These are phyloP conservation scores for Nothobranchius furzeri DNA, from an alignment of 2,113 vertebrate species.

Conservation along the genomic window DNA sequence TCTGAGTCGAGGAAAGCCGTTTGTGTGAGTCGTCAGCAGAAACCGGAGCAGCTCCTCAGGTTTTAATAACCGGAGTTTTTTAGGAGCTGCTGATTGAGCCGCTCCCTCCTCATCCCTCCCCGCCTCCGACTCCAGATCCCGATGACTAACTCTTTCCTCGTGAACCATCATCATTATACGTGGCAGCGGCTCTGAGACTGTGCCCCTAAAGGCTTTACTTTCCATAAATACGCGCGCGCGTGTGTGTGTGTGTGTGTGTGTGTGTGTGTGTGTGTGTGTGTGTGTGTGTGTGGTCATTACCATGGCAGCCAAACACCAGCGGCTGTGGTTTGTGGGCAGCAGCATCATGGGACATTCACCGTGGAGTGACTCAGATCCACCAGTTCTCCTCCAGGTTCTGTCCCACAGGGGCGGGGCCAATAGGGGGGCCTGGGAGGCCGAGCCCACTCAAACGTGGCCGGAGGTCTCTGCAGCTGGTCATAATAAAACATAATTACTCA, in stretches of 20 bases:
- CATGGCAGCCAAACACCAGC: constrained; percentile 54
- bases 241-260: constrained; percentile 34
- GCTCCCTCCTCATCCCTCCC: constrained; percentile 55
- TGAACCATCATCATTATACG: constrained; percentile 54
- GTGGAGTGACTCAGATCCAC: constrained; percentile 57
- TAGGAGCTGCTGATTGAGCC: constrained; percentile 14
- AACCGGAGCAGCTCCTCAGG: constrained; percentile 12
- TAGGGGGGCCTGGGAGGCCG: not conserved
- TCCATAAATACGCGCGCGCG: constrained; percentile 66
- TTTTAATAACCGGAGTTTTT: constrained; percentile 9
- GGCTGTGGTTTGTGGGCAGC: constrained; percentile 61
- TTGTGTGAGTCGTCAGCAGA: not conserved
- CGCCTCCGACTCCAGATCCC: constrained; percentile 32
- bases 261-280: no score
- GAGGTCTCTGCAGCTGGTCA: no score
- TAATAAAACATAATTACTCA: no score
- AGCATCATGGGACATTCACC: constrained; percentile 26
- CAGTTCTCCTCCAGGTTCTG: constrained; percentile 28
- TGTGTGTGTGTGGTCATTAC: constrained; percentile 61
- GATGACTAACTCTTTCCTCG: constrained; percentile 75
- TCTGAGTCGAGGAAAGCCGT: no score
- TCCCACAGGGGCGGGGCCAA: constrained; percentile 8
- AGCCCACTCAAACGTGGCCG: no score
- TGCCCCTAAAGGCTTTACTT: constrained; percentile 29
- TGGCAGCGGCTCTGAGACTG: constrained; percentile 58